A percentile compares a stretch with the other conserved stretches of the same genome.
These are phyloP conservation scores for Bruchidius siliquastri DNA, from an alignment of 2,888 invertebrate species.

Conservation along the genomic window DNA sequence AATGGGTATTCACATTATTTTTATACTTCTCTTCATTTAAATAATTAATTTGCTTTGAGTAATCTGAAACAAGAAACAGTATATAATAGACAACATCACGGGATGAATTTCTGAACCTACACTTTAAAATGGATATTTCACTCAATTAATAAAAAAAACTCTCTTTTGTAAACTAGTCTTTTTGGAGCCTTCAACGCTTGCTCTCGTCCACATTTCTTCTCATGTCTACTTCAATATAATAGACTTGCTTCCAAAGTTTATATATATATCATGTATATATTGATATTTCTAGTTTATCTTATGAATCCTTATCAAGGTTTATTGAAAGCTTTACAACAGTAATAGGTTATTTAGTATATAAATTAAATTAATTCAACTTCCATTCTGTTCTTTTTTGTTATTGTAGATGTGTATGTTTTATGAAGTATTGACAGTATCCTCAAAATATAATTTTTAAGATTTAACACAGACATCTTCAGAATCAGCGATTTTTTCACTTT, in stretches of 20 bases:
- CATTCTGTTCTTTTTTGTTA: neutral
- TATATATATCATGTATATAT: neutral
- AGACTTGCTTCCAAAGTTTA: neutral
- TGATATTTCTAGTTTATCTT: neutral
- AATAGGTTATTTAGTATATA: neutral
- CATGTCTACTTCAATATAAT: neutral
- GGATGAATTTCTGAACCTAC: too few species aligned
- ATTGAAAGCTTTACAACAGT: neutral
- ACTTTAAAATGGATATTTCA: too few species aligned
- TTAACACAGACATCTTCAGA: neutral
- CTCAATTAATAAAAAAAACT: too few species aligned
- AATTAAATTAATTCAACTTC: neutral
- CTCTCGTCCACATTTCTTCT: neutral
- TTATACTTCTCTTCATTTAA: too few species aligned
- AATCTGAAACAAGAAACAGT: too few species aligned
- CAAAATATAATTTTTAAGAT: neutral
- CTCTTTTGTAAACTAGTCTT: too few species aligned
- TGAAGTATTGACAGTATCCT: neutral
- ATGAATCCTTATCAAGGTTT: neutral
- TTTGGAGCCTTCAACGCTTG: too few species aligned
- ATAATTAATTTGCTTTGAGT: too few species aligned
- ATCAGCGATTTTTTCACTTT: neutral
- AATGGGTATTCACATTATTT: too few species aligned
- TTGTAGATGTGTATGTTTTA: neutral
- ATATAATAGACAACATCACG: too few species aligned